phyloP scores from a whole-genome alignment of 2,113 vertebrate species.

The Ageneiosus marmoratus region DNA sequence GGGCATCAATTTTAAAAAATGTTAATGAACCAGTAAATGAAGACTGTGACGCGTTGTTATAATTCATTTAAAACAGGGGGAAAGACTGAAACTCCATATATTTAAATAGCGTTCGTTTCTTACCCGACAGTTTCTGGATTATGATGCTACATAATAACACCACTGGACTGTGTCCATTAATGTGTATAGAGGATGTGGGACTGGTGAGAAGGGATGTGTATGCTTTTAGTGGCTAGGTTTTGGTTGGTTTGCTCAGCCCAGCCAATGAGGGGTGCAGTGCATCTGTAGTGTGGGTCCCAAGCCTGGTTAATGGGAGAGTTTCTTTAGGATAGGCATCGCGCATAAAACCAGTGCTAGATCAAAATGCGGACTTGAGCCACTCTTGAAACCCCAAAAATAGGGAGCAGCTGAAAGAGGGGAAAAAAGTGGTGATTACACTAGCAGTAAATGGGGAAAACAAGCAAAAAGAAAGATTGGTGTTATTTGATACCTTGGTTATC shows the following conservation, averaged over 20 bases:
- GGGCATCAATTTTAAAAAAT: not conserved
- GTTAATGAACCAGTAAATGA: not conserved
- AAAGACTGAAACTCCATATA: not conserved
- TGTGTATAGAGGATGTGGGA: not conserved
- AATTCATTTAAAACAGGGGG: not conserved
- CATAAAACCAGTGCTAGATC: too few species aligned
- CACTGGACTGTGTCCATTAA: not conserved
- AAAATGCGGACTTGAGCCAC: too few species aligned
- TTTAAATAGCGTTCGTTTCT: not conserved
- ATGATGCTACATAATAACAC: not conserved
- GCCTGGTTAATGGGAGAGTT: too few species aligned
- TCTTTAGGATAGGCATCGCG: too few species aligned
- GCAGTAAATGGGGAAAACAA: not conserved
- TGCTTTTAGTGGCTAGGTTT: not conserved
- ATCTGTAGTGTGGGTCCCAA: too few species aligned
- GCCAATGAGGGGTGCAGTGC: too few species aligned
- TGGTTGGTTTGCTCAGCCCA: too few species aligned
- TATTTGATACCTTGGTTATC: not conserved
- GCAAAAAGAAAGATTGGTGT: not conserved
- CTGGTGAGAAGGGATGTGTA: not conserved
- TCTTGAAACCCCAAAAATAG: too few species aligned
- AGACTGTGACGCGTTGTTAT: conserved; percentile 8
- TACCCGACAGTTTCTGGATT: not conserved
- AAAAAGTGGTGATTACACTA: not conserved
- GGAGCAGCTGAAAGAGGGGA: too few species aligned